A percentile compares a stretch with the other conserved stretches of the same genome.
Evolutionary conservation across 2,888 invertebrate species (phyloP).

Genomic region (Tipula unca): DNA sequence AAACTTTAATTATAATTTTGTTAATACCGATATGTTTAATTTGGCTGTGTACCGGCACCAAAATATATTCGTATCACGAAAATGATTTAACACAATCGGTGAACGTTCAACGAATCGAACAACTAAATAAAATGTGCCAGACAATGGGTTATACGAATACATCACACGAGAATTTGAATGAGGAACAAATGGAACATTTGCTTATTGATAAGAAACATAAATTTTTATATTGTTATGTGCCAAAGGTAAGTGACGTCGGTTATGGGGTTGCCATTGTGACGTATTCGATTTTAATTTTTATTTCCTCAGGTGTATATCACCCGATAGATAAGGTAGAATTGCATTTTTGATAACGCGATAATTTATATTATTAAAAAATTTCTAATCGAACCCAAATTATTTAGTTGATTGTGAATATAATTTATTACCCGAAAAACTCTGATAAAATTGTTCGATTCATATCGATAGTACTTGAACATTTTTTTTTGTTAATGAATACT

Average conservation of each 20-base stretch:
- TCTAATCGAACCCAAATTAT: not conserved
- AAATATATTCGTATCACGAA: constrained; percentile 38
- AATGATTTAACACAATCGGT: constrained; percentile 53
- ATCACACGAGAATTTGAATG: constrained; percentile 29
- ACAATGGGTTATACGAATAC: constrained; percentile 39
- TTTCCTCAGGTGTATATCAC: not conserved
- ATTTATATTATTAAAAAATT: not conserved
- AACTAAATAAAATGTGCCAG: constrained; percentile 53
- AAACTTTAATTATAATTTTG: not conserved
- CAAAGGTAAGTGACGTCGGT: constrained; percentile 58
- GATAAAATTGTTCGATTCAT: not conserved
- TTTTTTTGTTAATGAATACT: not conserved
- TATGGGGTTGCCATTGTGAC: not conserved
- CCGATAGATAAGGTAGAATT: not conserved
- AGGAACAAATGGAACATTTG: constrained; percentile 64
- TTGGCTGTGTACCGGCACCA: not conserved
- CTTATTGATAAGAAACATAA: constrained; percentile 76
- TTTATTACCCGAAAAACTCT: not conserved
- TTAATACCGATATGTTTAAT: not conserved
- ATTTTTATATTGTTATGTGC: constrained; percentile 86
- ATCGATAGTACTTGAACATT: not conserved
- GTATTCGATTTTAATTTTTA: not conserved
- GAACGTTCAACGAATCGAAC: constrained; percentile 54
- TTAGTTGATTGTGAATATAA: not conserved
- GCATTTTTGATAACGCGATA: not conserved